Evolutionary conservation across 2,797 vertebrate species (phyloP).

Genomic region (Petrocephalus sullivani): DNA sequence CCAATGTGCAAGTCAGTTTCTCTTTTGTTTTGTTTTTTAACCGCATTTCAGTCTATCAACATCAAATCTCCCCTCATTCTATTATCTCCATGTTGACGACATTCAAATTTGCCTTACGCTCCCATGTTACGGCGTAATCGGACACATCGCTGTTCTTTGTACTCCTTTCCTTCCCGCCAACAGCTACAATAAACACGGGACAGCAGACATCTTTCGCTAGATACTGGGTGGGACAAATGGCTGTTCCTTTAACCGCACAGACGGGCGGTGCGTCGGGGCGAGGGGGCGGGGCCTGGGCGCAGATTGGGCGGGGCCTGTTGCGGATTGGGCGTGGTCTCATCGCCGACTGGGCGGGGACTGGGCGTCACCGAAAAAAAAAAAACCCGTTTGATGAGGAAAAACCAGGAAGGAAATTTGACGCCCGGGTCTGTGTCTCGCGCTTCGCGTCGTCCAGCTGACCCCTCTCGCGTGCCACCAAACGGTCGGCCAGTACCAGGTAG

Average conservation of each 20-base stretch:
- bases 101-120: background rate
- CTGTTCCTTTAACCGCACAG: constrained; percentile 26
- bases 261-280: background rate
- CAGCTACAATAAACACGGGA: background rate
- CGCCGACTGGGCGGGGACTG: background rate
- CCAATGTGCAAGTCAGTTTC: background rate
- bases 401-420: constrained; percentile 53
- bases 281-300: background rate
- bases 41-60: background rate
- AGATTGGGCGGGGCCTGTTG: background rate
- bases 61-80: background rate
- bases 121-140: background rate
- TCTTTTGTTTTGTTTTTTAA: background rate
- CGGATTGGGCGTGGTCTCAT: too few species aligned
- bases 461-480: constrained; percentile 19
- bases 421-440: constrained; percentile 24
- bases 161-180: background rate
- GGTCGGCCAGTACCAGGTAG: background rate
- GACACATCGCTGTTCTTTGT: background rate
- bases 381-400: constrained; percentile 32
- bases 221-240: background rate
- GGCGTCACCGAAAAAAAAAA: constrained; percentile 9
- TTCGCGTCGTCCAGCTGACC: constrained; percentile 21
- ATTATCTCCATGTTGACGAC: background rate
- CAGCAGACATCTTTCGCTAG: background rate